phyloP scores from a whole-genome alignment of 37 sponge, comb jelly and placozoan species.

The Beroe forskalii region DNA sequence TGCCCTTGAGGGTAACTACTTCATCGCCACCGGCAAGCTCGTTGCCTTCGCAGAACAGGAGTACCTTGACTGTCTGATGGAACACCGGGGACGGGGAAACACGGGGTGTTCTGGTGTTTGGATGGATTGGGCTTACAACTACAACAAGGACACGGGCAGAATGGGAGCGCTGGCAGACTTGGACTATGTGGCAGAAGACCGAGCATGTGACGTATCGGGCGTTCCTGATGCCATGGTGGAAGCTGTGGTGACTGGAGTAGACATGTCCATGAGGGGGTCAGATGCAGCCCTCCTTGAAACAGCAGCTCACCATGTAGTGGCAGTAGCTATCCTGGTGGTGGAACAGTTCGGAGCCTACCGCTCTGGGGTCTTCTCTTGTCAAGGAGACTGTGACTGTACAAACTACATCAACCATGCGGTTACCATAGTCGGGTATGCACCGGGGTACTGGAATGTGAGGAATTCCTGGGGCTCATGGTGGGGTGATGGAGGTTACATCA shows the following conservation, averaged over 20 bases:
- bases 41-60: constrained; percentile 24
- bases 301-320: not conserved
- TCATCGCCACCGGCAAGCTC: constrained; percentile 3
- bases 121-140: constrained; percentile 53
- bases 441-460: constrained; percentile 39
- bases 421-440: not conserved
- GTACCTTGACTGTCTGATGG: not conserved
- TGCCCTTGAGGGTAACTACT: constrained; percentile 4
- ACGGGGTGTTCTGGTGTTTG: constrained; percentile 25
- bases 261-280: not conserved
- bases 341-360: not conserved
- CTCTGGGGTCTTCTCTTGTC: not conserved
- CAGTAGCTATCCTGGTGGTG: not conserved
- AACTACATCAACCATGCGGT: constrained; percentile 13
- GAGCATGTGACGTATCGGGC: not conserved
- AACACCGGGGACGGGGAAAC: not conserved
- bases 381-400: not conserved
- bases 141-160: not conserved
- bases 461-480: constrained; percentile 27
- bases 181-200: not conserved
- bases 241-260: not conserved
- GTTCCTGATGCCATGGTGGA: constrained; percentile 7
- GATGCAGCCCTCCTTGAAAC: not conserved
- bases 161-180: not conserved
- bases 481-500: constrained; percentile 58